A percentile compares a stretch with the other conserved stretches of the same genome.
These are phyloP conservation scores for Chionoecetes opilio DNA, from an alignment of 1,140 invertebrate genomes.

Conservation along the genomic window DNA sequence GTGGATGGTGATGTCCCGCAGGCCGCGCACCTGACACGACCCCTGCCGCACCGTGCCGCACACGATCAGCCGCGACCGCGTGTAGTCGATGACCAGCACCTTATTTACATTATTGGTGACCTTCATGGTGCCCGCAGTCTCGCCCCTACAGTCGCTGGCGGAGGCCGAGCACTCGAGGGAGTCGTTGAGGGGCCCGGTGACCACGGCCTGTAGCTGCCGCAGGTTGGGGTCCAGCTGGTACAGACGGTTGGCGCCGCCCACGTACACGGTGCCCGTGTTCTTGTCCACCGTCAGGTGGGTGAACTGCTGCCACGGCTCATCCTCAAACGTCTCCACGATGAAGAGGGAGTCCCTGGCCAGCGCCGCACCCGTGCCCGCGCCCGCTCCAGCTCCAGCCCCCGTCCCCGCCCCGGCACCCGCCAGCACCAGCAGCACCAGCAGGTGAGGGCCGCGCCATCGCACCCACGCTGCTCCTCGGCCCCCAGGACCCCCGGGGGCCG, in stretches of 20 bases:
- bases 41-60: slow-evolving; percentile 97
- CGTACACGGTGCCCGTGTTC: slow-evolving; percentile 95
- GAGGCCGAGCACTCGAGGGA: slow-evolving; percentile 94
- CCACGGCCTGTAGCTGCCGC: slow-evolving; percentile 89
- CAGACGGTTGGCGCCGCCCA: slow-evolving; percentile 96
- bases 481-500: slow-evolving; percentile 68
- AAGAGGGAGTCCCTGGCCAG: slow-evolving; percentile 78
- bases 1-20: slow-evolving; percentile 94
- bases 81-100: slow-evolving; percentile 97
- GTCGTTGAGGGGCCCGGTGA: slow-evolving; percentile 95
- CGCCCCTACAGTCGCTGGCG: slow-evolving; percentile 86
- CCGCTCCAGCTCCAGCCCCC: slow-evolving; percentile 39
- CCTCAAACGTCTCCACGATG: slow-evolving; percentile 78
- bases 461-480: slow-evolving; percentile 63
- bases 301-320: slow-evolving; percentile 82
- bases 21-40: slow-evolving; percentile 93
- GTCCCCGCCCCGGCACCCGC: not conserved
- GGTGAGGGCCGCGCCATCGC: slow-evolving; percentile 59
- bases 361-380: not conserved
- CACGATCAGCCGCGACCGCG: slow-evolving; percentile 93
- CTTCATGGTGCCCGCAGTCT: slow-evolving; percentile 86
- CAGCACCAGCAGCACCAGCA: slow-evolving; percentile 44
- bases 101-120: slow-evolving; percentile 98
- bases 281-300: slow-evolving; percentile 95
- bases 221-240: slow-evolving; percentile 96